Conservation (phyloP, 2,113 vertebrate species). For the Apaloderma vittatum region DNA sequence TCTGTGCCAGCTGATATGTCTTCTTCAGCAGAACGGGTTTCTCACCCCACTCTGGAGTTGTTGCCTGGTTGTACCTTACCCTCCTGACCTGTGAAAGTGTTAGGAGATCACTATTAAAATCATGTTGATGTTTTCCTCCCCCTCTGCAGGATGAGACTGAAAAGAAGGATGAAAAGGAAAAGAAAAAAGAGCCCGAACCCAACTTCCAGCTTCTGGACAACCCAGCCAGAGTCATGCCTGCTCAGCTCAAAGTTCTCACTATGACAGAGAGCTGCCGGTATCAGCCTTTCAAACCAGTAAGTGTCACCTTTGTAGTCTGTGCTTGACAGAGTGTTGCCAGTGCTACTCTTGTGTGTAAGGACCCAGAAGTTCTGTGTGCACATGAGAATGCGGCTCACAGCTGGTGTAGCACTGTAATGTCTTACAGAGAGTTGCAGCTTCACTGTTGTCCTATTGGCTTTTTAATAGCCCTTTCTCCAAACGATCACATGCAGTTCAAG, state of each 20-base stretch:
- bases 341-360: not conserved
- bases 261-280: slow-evolving; percentile 96
- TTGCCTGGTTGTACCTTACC: not conserved
- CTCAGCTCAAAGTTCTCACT: slow-evolving; percentile 95
- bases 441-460: not conserved
- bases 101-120: not conserved
- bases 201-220: slow-evolving; percentile 96
- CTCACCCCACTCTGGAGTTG: not conserved
- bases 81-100: not conserved
- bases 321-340: not conserved
- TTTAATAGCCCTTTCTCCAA: not conserved
- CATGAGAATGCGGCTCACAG: not conserved
- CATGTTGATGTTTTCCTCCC: not conserved
- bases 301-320: not conserved
- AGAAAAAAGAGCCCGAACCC: slow-evolving; percentile 97
- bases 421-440: not conserved
- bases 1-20: not conserved
- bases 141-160: slow-evolving; percentile 83
- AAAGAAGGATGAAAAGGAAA: slow-evolving; percentile 94
- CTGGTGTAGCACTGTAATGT: not conserved
- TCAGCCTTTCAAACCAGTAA: slow-evolving; percentile 97
- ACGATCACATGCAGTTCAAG: not conserved
- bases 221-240: slow-evolving; percentile 95
- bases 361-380: not conserved
- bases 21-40: not conserved